Percentiles rank a stretch among this genome's conserved stretches.
Conservation (phyloP, 2,797 vertebrate species). For the Lophius americanus region DNA sequence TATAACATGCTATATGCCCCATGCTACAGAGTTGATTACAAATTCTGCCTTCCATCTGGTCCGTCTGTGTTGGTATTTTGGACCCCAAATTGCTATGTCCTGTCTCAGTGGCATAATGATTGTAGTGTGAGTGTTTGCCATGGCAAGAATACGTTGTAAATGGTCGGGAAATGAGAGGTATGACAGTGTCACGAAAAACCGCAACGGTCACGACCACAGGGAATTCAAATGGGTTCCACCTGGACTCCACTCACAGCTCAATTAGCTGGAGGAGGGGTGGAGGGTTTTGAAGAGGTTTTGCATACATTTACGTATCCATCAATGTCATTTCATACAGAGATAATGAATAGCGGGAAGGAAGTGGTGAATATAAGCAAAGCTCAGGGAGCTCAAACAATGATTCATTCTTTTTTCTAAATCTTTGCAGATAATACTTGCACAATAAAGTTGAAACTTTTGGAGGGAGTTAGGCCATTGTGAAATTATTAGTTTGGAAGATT, state of each 20-base stretch:
- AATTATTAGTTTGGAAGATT: too few relatives aligned
- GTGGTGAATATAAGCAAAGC: slow-evolving; percentile 14
- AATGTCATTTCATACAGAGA: slow-evolving; percentile 2
- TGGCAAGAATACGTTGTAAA: slow-evolving; percentile 64
- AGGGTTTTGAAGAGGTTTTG: background rate
- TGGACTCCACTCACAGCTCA: slow-evolving; percentile 68
- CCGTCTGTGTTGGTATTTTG: slow-evolving; percentile 46
- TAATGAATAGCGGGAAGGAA: background rate
- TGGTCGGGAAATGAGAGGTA: slow-evolving; percentile 70
- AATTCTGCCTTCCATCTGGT: slow-evolving; percentile 56
- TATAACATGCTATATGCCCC: slow-evolving; percentile 33
- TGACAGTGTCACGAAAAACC: slow-evolving; percentile 54
- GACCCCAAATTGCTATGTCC: slow-evolving; percentile 54
- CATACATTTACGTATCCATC: slow-evolving; percentile 26
- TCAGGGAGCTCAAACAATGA: background rate
- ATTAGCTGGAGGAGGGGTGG: slow-evolving; percentile 46
- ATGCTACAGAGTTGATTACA: slow-evolving; percentile 53
- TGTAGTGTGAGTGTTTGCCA: slow-evolving; percentile 37
- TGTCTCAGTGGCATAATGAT: slow-evolving; percentile 54
- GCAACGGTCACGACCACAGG: slow-evolving; percentile 64
- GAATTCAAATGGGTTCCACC: slow-evolving; percentile 78
- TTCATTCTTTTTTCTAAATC: slow-evolving; percentile 9
- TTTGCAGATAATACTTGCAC: background rate
- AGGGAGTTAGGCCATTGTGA: too few relatives aligned
- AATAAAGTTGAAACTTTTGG: background rate